Evolutionary conservation across 2,888 invertebrate genomes (phyloP).

Genomic region (Brachyopa scutellaris): DNA sequence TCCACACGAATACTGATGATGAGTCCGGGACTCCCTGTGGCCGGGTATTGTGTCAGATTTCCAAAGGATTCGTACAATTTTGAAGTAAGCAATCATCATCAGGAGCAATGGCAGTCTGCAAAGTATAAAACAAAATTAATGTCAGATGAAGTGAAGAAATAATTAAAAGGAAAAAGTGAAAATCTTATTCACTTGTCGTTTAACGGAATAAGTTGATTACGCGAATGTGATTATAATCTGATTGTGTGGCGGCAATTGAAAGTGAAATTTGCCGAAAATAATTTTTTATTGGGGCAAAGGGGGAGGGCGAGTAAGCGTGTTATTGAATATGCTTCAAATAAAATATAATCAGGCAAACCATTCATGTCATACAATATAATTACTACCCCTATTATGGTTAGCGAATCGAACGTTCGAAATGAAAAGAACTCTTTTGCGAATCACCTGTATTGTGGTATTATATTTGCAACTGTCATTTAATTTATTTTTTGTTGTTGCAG

Average conservation of each 20-base stretch:
- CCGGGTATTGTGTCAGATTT: slow-evolving; percentile 90
- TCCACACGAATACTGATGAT: slow-evolving; percentile 74
- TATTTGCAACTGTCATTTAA: too few relatives aligned
- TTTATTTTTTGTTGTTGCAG: too few relatives aligned
- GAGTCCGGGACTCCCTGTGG: slow-evolving; percentile 84
- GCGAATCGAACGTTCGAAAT: too few relatives aligned
- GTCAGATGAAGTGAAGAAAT: neutral
- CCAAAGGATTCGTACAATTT: slow-evolving; percentile 92
- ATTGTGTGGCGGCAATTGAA: neutral
- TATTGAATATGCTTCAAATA: too few relatives aligned
- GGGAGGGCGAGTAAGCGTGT: too few relatives aligned
- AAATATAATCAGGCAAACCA: too few relatives aligned
- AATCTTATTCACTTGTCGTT: too few relatives aligned
- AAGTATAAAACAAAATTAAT: slow-evolving; percentile 58
- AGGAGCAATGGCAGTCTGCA: slow-evolving; percentile 87
- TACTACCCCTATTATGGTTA: too few relatives aligned
- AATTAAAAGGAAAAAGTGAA: neutral
- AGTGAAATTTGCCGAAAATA: neutral
- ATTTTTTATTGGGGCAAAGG: too few relatives aligned
- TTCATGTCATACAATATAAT: too few relatives aligned
- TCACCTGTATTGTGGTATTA: too few relatives aligned
- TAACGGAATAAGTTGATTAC: neutral
- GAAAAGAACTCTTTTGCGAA: too few relatives aligned
- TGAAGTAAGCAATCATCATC: slow-evolving; percentile 92
- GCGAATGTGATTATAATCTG: neutral